Conservation (phyloP, 2,113 vertebrate genomes). For the Oreochromis spilurus region DNA sequence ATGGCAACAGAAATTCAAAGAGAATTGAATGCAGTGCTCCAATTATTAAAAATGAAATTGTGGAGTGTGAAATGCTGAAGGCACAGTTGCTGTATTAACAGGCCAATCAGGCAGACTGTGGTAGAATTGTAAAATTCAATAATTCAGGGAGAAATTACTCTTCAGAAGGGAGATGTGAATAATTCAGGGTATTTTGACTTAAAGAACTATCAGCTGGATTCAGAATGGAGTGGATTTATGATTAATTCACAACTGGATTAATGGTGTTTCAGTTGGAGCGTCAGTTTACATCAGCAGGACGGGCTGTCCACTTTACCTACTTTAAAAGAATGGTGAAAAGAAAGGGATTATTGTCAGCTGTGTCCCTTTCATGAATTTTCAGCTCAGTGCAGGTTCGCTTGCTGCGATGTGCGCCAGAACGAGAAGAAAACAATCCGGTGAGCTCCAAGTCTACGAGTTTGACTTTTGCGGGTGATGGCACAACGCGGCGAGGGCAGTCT, state of each 20-base stretch:
- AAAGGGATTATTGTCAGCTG: conserved; percentile 6
- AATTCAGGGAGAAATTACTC: conserved; percentile 76
- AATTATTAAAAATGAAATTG: not conserved
- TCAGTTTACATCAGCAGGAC: conserved; percentile 34
- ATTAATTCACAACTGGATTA: conserved; percentile 75
- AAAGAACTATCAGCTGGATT: conserved; percentile 62
- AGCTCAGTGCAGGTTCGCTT: conserved; percentile 18
- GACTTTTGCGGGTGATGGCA: conserved; percentile 25
- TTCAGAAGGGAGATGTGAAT: conserved; percentile 67
- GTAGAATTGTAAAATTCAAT: conserved; percentile 68
- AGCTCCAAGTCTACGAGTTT: not conserved
- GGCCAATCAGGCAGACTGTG: conserved; percentile 53
- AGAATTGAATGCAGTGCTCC: not conserved
- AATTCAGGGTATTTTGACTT: conserved; percentile 78
- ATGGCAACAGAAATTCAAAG: not conserved
- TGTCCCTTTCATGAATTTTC: not conserved
- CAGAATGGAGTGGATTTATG: conserved; percentile 51
- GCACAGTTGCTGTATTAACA: conserved; percentile 35
- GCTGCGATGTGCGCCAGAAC: not conserved
- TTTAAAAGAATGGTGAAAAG: not conserved
- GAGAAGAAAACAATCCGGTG: conserved; percentile 23
- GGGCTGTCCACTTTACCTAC: conserved; percentile 16
- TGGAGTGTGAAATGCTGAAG: conserved; percentile 27
- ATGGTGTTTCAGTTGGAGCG: conserved; percentile 45
- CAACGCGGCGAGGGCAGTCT: not conserved